Conservation (phyloP, 2,888 invertebrate genomes). For the Protula sp. region DNA sequence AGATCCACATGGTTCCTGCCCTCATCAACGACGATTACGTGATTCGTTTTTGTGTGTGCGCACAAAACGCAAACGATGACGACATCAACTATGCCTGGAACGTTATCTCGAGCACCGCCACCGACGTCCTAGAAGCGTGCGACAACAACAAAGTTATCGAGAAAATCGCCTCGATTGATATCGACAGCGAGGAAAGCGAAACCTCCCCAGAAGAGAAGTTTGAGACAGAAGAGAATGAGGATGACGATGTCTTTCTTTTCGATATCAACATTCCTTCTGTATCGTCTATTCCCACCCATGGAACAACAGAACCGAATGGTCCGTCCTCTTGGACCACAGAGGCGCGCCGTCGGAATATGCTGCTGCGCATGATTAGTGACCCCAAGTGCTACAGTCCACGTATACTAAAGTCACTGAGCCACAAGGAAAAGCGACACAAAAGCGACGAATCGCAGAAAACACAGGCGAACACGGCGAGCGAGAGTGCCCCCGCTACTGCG, state of each 20-base stretch:
- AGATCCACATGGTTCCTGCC: slow-evolving; percentile 94
- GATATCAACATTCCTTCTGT: slow-evolving; percentile 30
- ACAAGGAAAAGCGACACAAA: slow-evolving; percentile 6
- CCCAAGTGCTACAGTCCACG: slow-evolving; percentile 50
- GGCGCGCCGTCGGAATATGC: slow-evolving; percentile 38
- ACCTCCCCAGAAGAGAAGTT: slow-evolving; percentile 7
- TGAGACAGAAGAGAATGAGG: slow-evolving; percentile 17
- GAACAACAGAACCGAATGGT: not conserved
- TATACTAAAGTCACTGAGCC: slow-evolving; percentile 48
- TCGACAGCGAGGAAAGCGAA: not conserved
- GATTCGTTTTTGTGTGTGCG: slow-evolving; percentile 79
- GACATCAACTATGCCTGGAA: slow-evolving; percentile 62
- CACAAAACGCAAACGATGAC: slow-evolving; percentile 78
- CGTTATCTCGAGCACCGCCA: slow-evolving; percentile 31
- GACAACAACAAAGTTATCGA: slow-evolving; percentile 14
- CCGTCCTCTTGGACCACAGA: too few species aligned
- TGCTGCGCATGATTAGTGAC: slow-evolving; percentile 53
- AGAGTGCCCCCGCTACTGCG: not conserved
- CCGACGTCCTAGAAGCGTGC: slow-evolving; percentile 23
- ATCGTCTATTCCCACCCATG: slow-evolving; percentile 15
- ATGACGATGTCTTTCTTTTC: slow-evolving; percentile 31
- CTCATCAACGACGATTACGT: slow-evolving; percentile 73
- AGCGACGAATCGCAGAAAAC: slow-evolving; percentile 2
- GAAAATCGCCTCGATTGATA: slow-evolving; percentile 12
- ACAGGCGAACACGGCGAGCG: not conserved